Evolutionary conservation across 2,113 vertebrate genomes (phyloP).

Genomic region (Apistogramma diplotaenia): DNA sequence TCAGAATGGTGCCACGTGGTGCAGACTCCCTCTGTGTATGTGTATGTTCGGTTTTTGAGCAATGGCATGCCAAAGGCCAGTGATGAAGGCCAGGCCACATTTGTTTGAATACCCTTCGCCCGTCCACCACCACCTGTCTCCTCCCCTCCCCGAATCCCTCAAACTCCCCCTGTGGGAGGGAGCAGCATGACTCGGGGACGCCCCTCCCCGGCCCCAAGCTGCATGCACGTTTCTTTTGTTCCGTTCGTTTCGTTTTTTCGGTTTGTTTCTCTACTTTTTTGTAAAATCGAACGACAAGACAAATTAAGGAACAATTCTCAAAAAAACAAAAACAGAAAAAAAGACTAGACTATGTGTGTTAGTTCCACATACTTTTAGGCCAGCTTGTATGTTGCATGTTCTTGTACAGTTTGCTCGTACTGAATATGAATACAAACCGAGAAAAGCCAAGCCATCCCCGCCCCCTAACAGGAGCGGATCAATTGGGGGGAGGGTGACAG

Average conservation of each 20-base stretch:
- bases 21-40: slow-evolving; percentile 77
- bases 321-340: slow-evolving; percentile 76
- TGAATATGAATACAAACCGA: slow-evolving; percentile 90
- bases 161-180: slow-evolving; percentile 81
- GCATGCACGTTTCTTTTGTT: slow-evolving; percentile 84
- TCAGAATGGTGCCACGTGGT: slow-evolving; percentile 43
- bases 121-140: background rate
- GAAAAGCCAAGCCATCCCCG: slow-evolving; percentile 95
- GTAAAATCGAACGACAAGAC: slow-evolving; percentile 80
- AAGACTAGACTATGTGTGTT: slow-evolving; percentile 93
- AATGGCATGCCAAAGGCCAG: slow-evolving; percentile 21
- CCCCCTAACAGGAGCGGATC: slow-evolving; percentile 84
- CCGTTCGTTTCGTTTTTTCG: slow-evolving; percentile 31
- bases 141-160: slow-evolving; percentile 70
- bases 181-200: slow-evolving; percentile 94
- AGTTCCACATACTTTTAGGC: slow-evolving; percentile 92
- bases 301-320: slow-evolving; percentile 66
- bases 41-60: slow-evolving; percentile 62
- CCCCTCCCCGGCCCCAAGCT: slow-evolving; percentile 83
- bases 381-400: slow-evolving; percentile 99
- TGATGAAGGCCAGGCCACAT: slow-evolving; percentile 23
- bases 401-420: slow-evolving; percentile 99
- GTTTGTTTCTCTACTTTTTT: slow-evolving; percentile 51
- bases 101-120: slow-evolving; percentile 22
- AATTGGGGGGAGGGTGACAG: slow-evolving; percentile 76